Evolutionary conservation across 2,797 vertebrate genomes (phyloP).

Genomic region (Avahi laniger): DNA sequence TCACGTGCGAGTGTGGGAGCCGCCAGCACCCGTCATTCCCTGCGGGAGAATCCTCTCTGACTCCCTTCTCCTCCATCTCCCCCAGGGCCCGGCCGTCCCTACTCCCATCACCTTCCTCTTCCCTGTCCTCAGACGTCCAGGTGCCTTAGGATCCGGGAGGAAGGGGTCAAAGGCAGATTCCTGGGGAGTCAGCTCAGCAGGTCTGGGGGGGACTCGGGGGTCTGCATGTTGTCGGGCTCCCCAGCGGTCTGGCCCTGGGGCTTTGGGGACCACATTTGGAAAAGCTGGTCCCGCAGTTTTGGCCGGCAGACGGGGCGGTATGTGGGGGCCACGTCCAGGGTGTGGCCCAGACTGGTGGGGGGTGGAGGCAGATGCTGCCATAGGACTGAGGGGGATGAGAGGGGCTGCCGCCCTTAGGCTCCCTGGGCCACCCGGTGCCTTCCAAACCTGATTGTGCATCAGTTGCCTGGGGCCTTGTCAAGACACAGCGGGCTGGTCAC

Average conservation of each 20-base stretch:
- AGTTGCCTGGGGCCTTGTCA: not conserved
- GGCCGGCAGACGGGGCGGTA: fast-evolving
- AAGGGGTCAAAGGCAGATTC: not conserved
- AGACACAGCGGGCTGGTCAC: fast-evolving
- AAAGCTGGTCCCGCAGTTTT: too few species aligned
- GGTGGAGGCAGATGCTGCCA: not conserved
- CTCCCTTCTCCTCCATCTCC: not conserved
- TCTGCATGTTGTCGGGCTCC: not conserved
- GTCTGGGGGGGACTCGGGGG: not conserved
- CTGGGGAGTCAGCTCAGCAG: not conserved
- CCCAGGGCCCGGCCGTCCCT: not conserved
- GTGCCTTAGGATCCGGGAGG: not conserved
- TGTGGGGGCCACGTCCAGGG: not conserved
- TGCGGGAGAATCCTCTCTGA: not conserved
- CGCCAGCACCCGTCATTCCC: fast-evolving
- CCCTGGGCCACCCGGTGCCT: not conserved
- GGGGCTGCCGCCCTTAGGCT: fast-evolving
- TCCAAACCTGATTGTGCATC: fast-evolving
- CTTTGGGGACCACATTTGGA: not conserved
- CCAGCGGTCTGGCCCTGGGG: not conserved
- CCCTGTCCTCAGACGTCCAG: too few species aligned
- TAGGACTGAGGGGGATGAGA: not conserved
- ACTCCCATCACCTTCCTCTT: not conserved
- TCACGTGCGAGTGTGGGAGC: not conserved
- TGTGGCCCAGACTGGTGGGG: not conserved